These are phyloP conservation scores for Enhydra lutris DNA, from an alignment of 2,113 vertebrate genomes.

Conservation along the genomic window DNA sequence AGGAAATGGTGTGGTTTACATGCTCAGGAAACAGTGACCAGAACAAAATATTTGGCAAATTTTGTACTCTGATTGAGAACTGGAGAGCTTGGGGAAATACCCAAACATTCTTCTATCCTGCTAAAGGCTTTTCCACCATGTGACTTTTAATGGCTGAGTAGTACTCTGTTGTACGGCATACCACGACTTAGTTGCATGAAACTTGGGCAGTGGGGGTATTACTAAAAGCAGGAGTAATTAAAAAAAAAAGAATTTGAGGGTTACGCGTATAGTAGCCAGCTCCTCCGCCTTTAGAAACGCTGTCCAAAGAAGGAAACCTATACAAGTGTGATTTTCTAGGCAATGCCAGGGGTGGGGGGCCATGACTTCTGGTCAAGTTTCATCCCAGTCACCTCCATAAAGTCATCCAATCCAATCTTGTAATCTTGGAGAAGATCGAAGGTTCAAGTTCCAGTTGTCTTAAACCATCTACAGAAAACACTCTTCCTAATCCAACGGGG, in stretches of 20 bases:
- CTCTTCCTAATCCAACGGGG: background rate
- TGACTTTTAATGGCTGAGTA: background rate
- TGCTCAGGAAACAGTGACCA: constrained; percentile 53
- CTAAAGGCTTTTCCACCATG: background rate
- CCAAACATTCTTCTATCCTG: background rate
- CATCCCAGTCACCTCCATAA: background rate
- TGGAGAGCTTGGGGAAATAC: background rate
- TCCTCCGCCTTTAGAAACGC: background rate
- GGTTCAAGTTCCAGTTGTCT: background rate
- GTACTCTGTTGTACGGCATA: background rate
- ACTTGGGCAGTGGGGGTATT: background rate
- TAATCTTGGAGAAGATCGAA: background rate
- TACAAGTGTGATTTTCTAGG: background rate
- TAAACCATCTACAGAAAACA: background rate
- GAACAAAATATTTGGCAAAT: background rate
- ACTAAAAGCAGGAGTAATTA: background rate
- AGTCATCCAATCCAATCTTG: background rate
- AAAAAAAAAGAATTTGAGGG: background rate
- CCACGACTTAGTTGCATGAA: background rate
- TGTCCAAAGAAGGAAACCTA: background rate
- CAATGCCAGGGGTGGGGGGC: background rate
- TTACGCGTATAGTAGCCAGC: background rate
- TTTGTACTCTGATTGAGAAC: background rate
- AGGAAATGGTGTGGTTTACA: constrained; percentile 49
- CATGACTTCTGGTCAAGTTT: background rate